Evolutionary conservation across 64 coral and sea anemone genomes (phyloP), one percentile per base, ranked within the genome.

Genomic region (Anthopleura sola): DNA sequence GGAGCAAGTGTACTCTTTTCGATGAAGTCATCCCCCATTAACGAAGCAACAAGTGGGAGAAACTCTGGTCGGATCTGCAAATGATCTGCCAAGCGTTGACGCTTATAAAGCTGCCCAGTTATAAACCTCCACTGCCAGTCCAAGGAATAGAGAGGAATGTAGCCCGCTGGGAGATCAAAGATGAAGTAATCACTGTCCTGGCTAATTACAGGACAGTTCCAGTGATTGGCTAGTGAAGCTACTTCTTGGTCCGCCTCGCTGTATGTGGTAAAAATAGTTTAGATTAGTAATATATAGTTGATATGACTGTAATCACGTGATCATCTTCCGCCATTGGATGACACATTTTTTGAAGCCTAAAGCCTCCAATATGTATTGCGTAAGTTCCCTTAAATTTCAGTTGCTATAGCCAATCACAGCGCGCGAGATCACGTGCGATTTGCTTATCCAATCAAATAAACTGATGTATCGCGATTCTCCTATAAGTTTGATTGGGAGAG

Each of bases 181-280:
- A 97, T 93, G 39, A 92, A 97, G 85, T 93, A 97, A 75, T 97
- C 94, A 37, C 90, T 97, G 33, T 97, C 94, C 37, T 86, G 85
- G 37, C 94, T 93, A 2, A 97, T 86, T 4, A 90, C 94, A 23
- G 94, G 90, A 23, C 94, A 92, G 47, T 82, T 68, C 83, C 33
- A 97, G 12, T 75, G 46, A 24, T 78, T 60, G 48, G 90, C 94
- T 34, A 97, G 57, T 36, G 83, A 92, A 51, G 94, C 94, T 48
- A 83, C 78, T 90, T 97, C 94, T 36, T 88, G 84, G 87, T 97
- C 94, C 29, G 94, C 94, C 58, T 97, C 90, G 34, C 94, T 97
- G 79, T 50, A 26, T 53, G 58, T 26, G 16, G 24, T 9, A 26
- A 62, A 62, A 62, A 62, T n/a, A 58, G n/a, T 62, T 62, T 26